Conservation (phyloP, 2,888 invertebrate genomes). For the Ommatoiulus sabulosus region DNA sequence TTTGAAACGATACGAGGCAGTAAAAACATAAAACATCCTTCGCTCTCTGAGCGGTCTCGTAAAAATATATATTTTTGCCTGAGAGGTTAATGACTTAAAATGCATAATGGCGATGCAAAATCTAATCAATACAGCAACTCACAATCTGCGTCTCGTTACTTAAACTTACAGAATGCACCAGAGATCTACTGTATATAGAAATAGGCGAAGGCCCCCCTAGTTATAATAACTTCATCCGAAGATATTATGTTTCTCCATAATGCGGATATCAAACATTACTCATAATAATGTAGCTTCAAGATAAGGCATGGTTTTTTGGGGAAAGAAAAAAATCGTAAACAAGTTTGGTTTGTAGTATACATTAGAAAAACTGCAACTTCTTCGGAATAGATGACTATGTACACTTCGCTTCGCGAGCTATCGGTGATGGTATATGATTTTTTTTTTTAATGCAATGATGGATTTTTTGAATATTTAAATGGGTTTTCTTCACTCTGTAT, state of each 20-base stretch:
- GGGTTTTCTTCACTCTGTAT: too few relatives aligned
- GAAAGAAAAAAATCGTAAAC: not conserved
- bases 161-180: not conserved
- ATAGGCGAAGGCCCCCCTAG: not conserved
- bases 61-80: not conserved
- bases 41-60: not conserved
- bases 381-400: too few relatives aligned
- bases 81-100: slow-evolving; percentile 22
- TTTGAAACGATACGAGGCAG: not conserved
- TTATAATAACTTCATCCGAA: slow-evolving; percentile 1
- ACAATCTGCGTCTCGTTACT: not conserved
- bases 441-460: too few relatives aligned
- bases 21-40: not conserved
- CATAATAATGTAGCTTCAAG: slow-evolving; percentile 5
- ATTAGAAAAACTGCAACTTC: not conserved
- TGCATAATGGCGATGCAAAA: not conserved
- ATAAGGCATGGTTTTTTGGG: not conserved
- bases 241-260: not conserved
- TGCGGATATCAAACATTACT: not conserved
- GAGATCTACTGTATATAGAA: not conserved
- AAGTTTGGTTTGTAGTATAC: not conserved
- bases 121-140: slow-evolving; percentile 7
- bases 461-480: too few relatives aligned
- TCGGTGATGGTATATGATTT: too few relatives aligned
- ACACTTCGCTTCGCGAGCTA: too few relatives aligned